These are phyloP conservation scores for Merodon equestris DNA, from an alignment of 2,888 invertebrate genomes.

Conservation along the genomic window DNA sequence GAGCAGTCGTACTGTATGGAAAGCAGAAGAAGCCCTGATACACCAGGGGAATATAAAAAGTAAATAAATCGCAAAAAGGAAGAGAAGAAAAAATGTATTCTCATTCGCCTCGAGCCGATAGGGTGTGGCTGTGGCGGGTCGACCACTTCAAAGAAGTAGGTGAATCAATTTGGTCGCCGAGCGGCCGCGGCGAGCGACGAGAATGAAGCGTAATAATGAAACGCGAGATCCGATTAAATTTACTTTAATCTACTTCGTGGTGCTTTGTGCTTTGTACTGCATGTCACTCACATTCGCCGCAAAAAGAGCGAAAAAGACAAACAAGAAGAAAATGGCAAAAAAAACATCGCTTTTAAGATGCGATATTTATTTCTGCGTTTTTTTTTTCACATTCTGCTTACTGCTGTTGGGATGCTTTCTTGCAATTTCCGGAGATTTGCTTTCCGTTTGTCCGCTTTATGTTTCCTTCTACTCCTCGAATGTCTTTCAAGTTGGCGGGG, in stretches of 20 bases:
- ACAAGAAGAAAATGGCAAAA: too few species aligned
- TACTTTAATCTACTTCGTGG: conserved; percentile 44
- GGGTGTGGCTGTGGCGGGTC: conserved; percentile 47
- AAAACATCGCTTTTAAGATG: not conserved
- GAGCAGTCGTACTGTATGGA: conserved; percentile 17
- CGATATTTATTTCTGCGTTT: not conserved
- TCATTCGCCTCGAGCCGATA: conserved; percentile 24
- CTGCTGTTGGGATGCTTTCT: not conserved
- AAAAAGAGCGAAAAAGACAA: not conserved
- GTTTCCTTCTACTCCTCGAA: not conserved
- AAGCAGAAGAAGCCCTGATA: too few species aligned
- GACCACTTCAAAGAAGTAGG: conserved; percentile 25
- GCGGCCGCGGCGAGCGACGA: conserved; percentile 12
- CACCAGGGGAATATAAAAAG: conserved; percentile 28
- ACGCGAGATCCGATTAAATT: conserved; percentile 59
- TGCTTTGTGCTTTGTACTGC: conserved; percentile 28
- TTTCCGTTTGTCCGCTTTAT: not conserved
- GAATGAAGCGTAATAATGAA: conserved; percentile 29
- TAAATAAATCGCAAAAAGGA: conserved; percentile 18
- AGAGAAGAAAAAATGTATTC: conserved; percentile 5
- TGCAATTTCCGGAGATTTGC: conserved; percentile 25
- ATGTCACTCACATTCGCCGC: conserved; percentile 2
- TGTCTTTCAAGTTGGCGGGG: too few species aligned
- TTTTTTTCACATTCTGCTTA: conserved; percentile 1
- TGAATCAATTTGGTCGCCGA: conserved; percentile 30